Base-by-base conservation (phyloP, 2,113 vertebrate species). In the Platichthys flesus region DNA sequence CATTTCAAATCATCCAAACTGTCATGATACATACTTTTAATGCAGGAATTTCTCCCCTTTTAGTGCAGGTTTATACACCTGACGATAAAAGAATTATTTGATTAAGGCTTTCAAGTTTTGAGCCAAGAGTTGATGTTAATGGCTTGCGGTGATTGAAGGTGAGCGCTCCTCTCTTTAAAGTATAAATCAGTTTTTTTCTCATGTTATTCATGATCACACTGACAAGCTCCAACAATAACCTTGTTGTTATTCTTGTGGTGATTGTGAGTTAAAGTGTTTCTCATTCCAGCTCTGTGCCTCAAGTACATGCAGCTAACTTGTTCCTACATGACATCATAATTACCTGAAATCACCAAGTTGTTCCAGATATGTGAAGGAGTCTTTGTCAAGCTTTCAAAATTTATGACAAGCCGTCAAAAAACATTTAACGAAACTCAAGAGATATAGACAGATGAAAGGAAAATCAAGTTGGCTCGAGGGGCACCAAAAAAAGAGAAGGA, bases 11-110 rank as follows among this genome's bases (percentile, higher is more conserved):
- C 23, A 23, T 23, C 23, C 23, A 23, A 23, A 23, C 23, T 23
- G 23, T 23, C 23, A 23, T 23, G 23, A 23, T 23, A 23, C 23
- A 23, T 23, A 23, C 1, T 23, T 23, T 23, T 23, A 23, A 23
- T 23, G 23, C 23, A 23, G 23, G 23, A 23, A 23, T 23, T 23
- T 23, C 23, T 23, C 1, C 23, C 23, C 23, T n/a, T n/a, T n/a
- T n/a, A n/a, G 57, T 51, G 62, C 47, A 83, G 78, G 28, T 88
- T 87, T 82, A 77, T 85, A 51, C 58, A 74, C 37, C 71, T 69
- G 83, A 66, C 9, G 76, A 84, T 88, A 85, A 92, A 79, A 86
- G 87, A 79, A 56, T 52, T 77, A 35, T 71, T 86, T 93, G 74
- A 92, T 91, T 78, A 84, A 81, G 76, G 75, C 75, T 77, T 79